Evolutionary conservation across 2,113 vertebrate species (phyloP), one percentile per base, ranked within the genome.

Genomic region (Gymnogyps californianus): DNA sequence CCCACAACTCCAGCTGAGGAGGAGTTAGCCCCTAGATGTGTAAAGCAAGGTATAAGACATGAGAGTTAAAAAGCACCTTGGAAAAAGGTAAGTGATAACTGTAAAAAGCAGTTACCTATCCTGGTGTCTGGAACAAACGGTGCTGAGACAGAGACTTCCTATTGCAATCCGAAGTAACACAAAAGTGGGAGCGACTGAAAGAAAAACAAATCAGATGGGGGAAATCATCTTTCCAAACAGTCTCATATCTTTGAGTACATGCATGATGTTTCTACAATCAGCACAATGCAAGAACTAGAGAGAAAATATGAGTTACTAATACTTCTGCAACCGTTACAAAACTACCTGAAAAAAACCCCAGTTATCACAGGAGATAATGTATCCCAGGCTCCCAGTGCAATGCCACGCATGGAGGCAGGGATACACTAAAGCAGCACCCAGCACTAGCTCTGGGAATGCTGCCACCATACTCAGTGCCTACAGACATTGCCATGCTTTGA

Each of bases 401-500:
- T 34, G 57, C 17, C 71, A 83, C 2, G 2, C 1, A 1, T 8
- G 29, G 49, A 69, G 28, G 24, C 62, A 82, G 49, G 58, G 54
- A 54, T 2, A 42, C 15, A 29, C 22, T 38, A 31, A 69, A 38
- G 24, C 83, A 89, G 87, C 51, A 40, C 65, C 74, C 61, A 84
- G 34, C 71, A 80, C 70, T 49, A 65, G 36, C 69, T 66, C 54
- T 49, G 90, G 90, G 49, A 90, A 72, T 9, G 77, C 81, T 93
- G 95, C 71, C 79, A 89, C 76, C 44, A 2, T 5, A 17, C 29
- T 46, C 0, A 0, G 36, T 72, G 86, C 92, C 86, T 78, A 76
- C 59, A 84, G 89, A 71, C 65, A 89, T 17, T 40, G 87, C 81
- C 83, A 87, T 8, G 5, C 59, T 92, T 67, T 80, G 94, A 97